These are phyloP conservation scores for Drosophila punjabiensis DNA, from an alignment of 1,140 invertebrate genomes.

Conservation along the genomic window DNA sequence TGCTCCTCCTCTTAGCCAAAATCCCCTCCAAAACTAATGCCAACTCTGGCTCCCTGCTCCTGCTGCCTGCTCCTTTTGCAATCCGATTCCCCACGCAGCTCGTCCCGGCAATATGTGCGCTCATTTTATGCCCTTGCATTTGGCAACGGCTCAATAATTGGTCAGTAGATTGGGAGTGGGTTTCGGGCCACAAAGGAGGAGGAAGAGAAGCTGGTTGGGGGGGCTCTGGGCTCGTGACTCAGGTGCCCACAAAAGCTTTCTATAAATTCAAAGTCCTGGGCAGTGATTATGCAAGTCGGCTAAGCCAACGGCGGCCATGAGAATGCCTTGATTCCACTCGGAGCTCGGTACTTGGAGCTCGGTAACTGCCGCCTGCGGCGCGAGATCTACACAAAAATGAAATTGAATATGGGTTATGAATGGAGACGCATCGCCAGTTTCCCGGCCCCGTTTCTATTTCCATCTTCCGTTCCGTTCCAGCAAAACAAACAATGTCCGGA, in stretches of 20 bases:
- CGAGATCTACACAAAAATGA: slow-evolving; percentile 61
- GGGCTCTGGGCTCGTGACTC: slow-evolving; percentile 47
- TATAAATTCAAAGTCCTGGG: slow-evolving; percentile 72
- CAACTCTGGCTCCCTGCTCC: slow-evolving; percentile 17
- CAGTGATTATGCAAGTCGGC: slow-evolving; percentile 77
- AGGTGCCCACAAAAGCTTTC: slow-evolving; percentile 75
- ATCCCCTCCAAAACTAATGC: slow-evolving; percentile 35
- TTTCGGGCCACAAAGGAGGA: background rate
- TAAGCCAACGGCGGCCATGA: slow-evolving; percentile 25
- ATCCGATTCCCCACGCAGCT: slow-evolving; percentile 41
- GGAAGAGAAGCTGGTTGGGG: background rate
- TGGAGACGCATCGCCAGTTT: slow-evolving; percentile 41
- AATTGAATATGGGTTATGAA: slow-evolving; percentile 79
- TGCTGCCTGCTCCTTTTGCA: slow-evolving; percentile 14
- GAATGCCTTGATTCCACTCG: slow-evolving; percentile 15
- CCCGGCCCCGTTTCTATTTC: slow-evolving; percentile 25
- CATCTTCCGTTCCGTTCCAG: slow-evolving; percentile 29
- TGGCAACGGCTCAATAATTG: slow-evolving; percentile 80
- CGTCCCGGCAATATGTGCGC: slow-evolving; percentile 68
- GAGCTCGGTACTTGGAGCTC: background rate
- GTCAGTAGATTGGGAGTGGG: slow-evolving; percentile 49
- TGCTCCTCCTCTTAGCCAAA: background rate
- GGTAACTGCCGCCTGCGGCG: slow-evolving; percentile 38
- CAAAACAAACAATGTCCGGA: slow-evolving; percentile 58
- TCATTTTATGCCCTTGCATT: slow-evolving; percentile 73